These are phyloP conservation scores for Antechinus stuartii DNA, from an alignment of 2,113 vertebrate species.

Conservation along the genomic window DNA sequence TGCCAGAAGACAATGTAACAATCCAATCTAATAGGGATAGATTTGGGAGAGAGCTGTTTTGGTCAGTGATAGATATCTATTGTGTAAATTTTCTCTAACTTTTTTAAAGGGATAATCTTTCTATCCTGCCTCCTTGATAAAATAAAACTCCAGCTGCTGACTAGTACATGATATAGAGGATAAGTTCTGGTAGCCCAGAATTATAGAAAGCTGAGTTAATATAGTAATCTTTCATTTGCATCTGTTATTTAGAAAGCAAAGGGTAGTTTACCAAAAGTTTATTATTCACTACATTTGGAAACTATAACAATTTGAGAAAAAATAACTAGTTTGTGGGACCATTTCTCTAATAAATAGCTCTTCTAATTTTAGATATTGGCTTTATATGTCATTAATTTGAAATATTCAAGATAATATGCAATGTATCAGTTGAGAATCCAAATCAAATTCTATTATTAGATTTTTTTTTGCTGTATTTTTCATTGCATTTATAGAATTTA, in stretches of 20 bases:
- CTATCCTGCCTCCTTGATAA: neutral
- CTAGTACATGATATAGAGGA: neutral
- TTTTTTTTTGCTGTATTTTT: conserved; percentile 25
- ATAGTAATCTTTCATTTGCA: neutral
- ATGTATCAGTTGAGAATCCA: neutral
- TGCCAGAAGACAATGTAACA: neutral
- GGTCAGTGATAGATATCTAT: neutral
- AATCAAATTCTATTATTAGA: neutral
- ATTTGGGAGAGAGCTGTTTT: neutral
- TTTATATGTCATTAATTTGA: neutral
- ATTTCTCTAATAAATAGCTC: neutral
- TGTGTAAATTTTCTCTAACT: neutral
- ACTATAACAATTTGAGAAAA: neutral
- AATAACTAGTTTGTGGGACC: neutral
- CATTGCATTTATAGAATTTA: neutral
- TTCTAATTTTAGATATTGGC: neutral
- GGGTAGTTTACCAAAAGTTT: conserved; percentile 19
- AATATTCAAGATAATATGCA: neutral
- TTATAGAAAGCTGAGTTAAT: neutral
- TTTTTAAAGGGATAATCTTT: neutral
- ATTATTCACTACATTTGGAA: neutral
- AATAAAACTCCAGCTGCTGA: neutral
- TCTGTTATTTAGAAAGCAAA: neutral
- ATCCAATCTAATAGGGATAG: neutral
- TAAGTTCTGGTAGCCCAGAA: neutral